Percentiles rank a stretch among this genome's conserved stretches.
phyloP scores from a whole-genome alignment of 2,888 invertebrate species.

The Drosophila putrida region DNA sequence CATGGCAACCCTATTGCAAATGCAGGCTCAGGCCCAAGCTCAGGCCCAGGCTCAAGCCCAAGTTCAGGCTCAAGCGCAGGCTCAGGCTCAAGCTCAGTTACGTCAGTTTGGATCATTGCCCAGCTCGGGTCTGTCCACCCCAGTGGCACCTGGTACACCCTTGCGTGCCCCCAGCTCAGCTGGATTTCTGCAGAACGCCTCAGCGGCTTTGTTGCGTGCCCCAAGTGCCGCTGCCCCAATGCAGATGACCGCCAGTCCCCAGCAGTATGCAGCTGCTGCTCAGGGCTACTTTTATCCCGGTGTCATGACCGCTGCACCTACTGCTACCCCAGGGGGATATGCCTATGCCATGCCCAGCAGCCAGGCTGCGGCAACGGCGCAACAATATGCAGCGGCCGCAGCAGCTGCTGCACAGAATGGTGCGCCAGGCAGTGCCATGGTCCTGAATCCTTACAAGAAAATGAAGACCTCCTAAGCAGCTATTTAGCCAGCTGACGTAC shows the following conservation, averaged over 20 bases:
- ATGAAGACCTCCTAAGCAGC: conserved; percentile 90
- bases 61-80: conserved; percentile 41
- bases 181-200: conserved; percentile 64
- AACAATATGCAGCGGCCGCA: conserved; percentile 73
- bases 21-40: conserved; percentile 58
- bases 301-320: conserved; percentile 83
- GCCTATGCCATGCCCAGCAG: conserved; percentile 82
- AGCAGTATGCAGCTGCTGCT: conserved; percentile 72
- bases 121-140: conserved; percentile 69
- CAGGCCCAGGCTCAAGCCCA: conserved; percentile 44
- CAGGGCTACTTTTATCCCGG: conserved; percentile 85
- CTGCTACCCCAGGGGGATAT: conserved; percentile 83
- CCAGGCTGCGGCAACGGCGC: conserved; percentile 78
- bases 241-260: conserved; percentile 57
- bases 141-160: conserved; percentile 66
- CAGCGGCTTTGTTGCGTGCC: conserved; percentile 50
- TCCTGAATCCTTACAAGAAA: conserved; percentile 95
- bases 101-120: conserved; percentile 66
- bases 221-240: conserved; percentile 62
- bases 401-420: conserved; percentile 52
- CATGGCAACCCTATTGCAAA: conserved; percentile 63
- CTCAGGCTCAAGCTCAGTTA: conserved; percentile 51
- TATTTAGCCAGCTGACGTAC: not conserved
- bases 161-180: conserved; percentile 53
- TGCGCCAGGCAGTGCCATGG: conserved; percentile 84